These are phyloP conservation scores for Cettia cetti DNA, from an alignment of 2,113 vertebrate species.

Conservation along the genomic window DNA sequence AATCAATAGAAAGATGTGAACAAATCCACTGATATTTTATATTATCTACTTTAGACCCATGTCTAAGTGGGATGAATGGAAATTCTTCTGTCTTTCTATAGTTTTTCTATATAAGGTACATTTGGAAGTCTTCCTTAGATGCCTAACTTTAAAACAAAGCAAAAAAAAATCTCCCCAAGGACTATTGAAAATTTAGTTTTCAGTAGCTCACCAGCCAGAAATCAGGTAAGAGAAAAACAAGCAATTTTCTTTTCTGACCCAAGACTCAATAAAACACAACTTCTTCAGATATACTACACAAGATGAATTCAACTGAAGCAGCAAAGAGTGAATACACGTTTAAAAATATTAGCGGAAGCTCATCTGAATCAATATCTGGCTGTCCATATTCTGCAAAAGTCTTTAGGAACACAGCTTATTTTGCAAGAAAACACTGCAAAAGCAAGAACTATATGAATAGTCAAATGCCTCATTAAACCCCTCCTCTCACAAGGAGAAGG, in stretches of 20 bases:
- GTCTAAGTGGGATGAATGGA: neutral
- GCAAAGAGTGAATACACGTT: neutral
- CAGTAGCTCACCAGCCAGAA: neutral
- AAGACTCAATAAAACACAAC: neutral
- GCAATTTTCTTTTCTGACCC: neutral
- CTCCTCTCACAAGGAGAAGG: neutral
- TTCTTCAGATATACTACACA: neutral
- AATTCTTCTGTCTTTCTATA: neutral
- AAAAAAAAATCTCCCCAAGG: neutral
- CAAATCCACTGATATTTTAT: neutral
- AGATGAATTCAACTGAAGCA: neutral
- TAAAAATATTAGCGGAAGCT: neutral
- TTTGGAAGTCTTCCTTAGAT: neutral
- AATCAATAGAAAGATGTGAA: neutral
- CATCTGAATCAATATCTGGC: neutral
- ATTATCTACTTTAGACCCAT: neutral
- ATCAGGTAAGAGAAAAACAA: neutral
- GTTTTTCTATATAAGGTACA: neutral
- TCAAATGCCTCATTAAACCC: neutral
- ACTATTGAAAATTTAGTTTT: neutral
- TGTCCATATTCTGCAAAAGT: neutral
- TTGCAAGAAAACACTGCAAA: neutral
- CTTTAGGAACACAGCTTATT: neutral
- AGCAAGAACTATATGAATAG: neutral
- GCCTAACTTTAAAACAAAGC: neutral